Evolutionary conservation across 2,113 vertebrate species (phyloP).

Genomic region (Polypterus bichir): DNA sequence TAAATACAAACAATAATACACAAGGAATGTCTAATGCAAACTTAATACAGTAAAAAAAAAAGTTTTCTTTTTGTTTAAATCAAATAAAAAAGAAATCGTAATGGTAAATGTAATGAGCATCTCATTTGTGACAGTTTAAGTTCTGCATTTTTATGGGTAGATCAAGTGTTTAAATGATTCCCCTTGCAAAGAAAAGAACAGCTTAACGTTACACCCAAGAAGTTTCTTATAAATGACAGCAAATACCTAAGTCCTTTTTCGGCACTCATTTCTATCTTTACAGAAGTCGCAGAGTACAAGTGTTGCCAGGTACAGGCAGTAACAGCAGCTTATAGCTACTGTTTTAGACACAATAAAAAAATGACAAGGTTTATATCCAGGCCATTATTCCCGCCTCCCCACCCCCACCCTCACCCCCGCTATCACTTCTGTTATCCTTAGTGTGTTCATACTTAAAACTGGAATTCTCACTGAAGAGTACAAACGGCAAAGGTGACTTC

Average conservation of each 20-base stretch:
- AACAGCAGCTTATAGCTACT: conserved; percentile 44
- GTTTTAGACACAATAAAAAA: conserved; percentile 42
- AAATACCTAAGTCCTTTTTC: conserved; percentile 32
- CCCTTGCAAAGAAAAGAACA: conserved; percentile 38
- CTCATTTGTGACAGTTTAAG: conserved; percentile 51
- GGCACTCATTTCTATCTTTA: conserved; percentile 32
- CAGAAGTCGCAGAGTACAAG: conserved; percentile 28
- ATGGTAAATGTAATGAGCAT: conserved; percentile 66
- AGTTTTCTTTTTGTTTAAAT: neutral
- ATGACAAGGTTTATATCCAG: conserved; percentile 32
- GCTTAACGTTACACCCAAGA: conserved; percentile 36
- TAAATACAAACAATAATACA: conserved; percentile 90
- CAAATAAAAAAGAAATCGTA: conserved; percentile 42
- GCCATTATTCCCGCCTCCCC: conserved; percentile 30
- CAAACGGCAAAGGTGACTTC: conserved; percentile 55
- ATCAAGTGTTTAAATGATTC: conserved; percentile 45
- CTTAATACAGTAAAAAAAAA: conserved; percentile 72
- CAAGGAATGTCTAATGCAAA: conserved; percentile 96
- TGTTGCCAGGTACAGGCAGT: conserved; percentile 43
- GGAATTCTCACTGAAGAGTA: conserved; percentile 51
- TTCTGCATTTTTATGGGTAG: conserved; percentile 45
- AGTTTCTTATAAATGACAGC: conserved; percentile 43
- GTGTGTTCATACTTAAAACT: conserved; percentile 42
- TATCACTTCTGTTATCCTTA: conserved; percentile 36
- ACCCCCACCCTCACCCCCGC: conserved; percentile 12